Base-by-base conservation (phyloP, 1,140 invertebrate species). In the Pseudomyrmex cubaensis region DNA sequence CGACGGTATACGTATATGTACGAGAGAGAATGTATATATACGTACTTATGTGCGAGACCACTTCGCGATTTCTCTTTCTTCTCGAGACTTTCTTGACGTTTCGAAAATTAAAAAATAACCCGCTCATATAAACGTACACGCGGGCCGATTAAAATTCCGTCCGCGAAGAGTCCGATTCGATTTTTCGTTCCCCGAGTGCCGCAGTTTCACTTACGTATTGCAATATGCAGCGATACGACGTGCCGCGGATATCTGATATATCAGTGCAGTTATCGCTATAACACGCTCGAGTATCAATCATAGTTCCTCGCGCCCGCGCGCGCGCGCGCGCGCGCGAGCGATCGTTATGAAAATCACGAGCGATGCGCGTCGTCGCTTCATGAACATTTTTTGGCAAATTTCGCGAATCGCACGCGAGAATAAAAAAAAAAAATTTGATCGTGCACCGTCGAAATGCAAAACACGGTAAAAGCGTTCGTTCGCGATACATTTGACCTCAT, bases 181-280 rank as follows among this genome's bases (percentile, higher is more conserved):
- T 78, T 78, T 35, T 78, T 70, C 44, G 5, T 56, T 59, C 12
- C 17, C 15, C 25, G 13, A 57, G 35, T 48, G 52, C 35, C 35
- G 62, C 35, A 9, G 44, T 78, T 59, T 70, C 76, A 78, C 64
- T 78, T 78, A 78, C 44, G 44, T 52, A 78, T 78, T 59, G 44
- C 64, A 78, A 70, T 78, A 70, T 59, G 15, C 44, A 70, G 10
- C 10, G 8, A 15, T 12, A 20, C 64, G 20, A 78, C 76, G 64
- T 70, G 76, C 35, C 44, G 54, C 35, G 76, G 25, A 48, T 78
- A 44, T 56, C 13, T 57, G 64, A 80, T 80, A 56, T 59, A 70
- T 61, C 66, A 50, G 44, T 46, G 9, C 25, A 25, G 63, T 59
- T 78, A 70, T 78, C 64, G 1, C 9, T 1, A 2, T 52, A 20